Percentiles rank a stretch among this genome's conserved stretches.
Evolutionary conservation across 2,113 vertebrate genomes (phyloP).

Genomic region (Silurus meridionalis): DNA sequence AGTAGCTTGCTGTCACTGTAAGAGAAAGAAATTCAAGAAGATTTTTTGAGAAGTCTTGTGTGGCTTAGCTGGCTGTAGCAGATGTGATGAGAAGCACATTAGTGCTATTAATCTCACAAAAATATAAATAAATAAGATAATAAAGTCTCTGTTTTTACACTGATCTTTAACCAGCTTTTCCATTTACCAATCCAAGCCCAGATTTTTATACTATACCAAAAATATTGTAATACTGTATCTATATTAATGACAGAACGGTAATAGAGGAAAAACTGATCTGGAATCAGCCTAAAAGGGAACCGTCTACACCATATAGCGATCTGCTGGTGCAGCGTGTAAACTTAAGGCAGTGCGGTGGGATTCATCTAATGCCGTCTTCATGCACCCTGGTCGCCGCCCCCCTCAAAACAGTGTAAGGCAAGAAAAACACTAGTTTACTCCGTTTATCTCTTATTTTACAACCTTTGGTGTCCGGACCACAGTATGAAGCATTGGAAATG

Average conservation of each 20-base stretch:
- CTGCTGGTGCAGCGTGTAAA: constrained; percentile 50
- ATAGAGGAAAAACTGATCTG: background rate
- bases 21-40: background rate
- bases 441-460: constrained; percentile 28
- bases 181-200: background rate
- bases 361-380: constrained; percentile 26
- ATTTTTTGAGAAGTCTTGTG: constrained; percentile 27
- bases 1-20: background rate
- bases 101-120: background rate
- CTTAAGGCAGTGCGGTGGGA: constrained; percentile 55
- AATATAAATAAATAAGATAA: background rate
- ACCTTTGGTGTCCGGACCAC: constrained; percentile 55
- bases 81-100: constrained; percentile 12
- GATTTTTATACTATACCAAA: constrained; percentile 2
- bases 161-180: constrained; percentile 9
- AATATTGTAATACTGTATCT: background rate
- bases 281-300: constrained; percentile 17
- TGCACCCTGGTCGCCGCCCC: background rate
- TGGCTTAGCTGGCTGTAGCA: background rate
- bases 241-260: background rate
- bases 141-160: background rate
- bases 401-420: constrained; percentile 50
- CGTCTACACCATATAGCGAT: constrained; percentile 15
- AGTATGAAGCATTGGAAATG: constrained; percentile 39
- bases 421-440: constrained; percentile 44